Percentiles rank a stretch among this genome's conserved stretches.
Conservation (phyloP, 2,113 vertebrate species). For the Coptodon bakossiorum region DNA sequence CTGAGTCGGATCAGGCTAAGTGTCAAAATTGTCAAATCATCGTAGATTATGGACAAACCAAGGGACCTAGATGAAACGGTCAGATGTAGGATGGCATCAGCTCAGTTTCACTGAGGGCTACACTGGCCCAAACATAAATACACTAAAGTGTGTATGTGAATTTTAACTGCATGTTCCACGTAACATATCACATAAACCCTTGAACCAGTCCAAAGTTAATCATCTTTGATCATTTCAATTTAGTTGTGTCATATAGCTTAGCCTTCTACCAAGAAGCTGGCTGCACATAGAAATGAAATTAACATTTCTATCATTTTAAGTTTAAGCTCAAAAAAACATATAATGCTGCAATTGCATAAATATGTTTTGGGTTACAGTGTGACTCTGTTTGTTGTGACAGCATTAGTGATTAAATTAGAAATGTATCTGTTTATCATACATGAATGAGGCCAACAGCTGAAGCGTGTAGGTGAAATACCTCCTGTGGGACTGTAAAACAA, state of each 20-base stretch:
- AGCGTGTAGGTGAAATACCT: neutral
- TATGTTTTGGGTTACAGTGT: neutral
- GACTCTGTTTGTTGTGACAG: neutral
- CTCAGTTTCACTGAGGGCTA: neutral
- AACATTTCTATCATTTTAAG: neutral
- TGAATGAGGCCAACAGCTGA: neutral
- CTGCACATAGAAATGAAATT: neutral
- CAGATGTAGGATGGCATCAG: neutral
- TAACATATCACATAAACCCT: neutral
- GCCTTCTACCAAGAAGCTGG: neutral
- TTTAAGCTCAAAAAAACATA: neutral
- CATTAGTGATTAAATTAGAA: neutral
- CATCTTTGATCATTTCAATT: neutral
- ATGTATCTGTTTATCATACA: neutral
- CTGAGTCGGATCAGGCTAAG: neutral
- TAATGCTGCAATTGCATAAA: neutral
- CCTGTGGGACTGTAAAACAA: neutral
- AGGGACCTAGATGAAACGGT: neutral
- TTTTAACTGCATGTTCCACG: neutral
- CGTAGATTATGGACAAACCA: neutral
- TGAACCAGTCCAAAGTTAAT: neutral
- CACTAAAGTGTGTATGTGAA: neutral
- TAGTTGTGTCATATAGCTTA: neutral
- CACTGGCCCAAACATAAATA: neutral
- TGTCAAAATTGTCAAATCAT: neutral